These are phyloP conservation scores for Perca flavescens DNA, from an alignment of 2,113 vertebrate genomes.

Conservation along the genomic window DNA sequence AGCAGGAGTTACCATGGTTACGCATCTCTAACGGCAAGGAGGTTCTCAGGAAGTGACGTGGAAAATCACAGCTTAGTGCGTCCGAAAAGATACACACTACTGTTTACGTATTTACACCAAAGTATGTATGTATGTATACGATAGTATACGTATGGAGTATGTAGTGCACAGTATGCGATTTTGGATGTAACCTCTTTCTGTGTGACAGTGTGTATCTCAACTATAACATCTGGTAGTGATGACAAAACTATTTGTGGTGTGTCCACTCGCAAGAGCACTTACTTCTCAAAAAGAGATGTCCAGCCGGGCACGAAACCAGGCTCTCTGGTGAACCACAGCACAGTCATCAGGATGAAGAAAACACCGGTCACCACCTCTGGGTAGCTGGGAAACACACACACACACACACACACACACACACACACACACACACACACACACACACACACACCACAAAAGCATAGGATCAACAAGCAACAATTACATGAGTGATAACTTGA, in stretches of 20 bases:
- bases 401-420: neutral
- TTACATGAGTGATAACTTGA: slow-evolving; percentile 23
- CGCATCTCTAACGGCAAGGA: no score
- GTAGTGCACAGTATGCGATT: no score
- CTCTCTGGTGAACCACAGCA: slow-evolving; percentile 98
- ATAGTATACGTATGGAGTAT: no score
- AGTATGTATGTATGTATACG: no score
- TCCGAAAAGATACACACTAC: no score
- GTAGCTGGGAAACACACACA: slow-evolving; percentile 84
- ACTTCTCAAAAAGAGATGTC: slow-evolving; percentile 98
- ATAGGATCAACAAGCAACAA: slow-evolving; percentile 36
- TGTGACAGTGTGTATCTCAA: neutral
- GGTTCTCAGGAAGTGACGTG: no score
- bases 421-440: slow-evolving; percentile 19
- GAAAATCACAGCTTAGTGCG: no score
- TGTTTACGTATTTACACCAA: no score
- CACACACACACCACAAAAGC: slow-evolving; percentile 6
- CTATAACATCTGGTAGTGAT: neutral
- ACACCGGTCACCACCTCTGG: slow-evolving; percentile 96
- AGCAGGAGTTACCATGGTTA: no score
- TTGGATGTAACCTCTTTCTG: neutral
- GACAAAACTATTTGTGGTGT: neutral
- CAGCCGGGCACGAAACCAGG: slow-evolving; percentile 98
- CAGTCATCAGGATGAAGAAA: slow-evolving; percentile 96
- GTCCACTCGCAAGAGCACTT: slow-evolving; percentile 35